phyloP scores from a whole-genome alignment of 2,797 vertebrate species.

The Coilia nasus region DNA sequence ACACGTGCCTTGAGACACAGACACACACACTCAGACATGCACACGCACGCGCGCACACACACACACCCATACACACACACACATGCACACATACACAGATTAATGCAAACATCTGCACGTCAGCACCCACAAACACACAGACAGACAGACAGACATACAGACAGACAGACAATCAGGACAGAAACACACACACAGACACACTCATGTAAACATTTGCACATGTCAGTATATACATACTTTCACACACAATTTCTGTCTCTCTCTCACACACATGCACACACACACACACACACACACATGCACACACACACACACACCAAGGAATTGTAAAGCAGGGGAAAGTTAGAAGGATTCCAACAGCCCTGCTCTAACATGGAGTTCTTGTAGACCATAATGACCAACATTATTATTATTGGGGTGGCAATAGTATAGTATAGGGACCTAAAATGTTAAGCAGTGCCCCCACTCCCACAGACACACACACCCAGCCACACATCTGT shows the following conservation, averaged over 20 bases:
- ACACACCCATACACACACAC: slow-evolving; percentile 25
- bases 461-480: too few relatives aligned
- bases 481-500: background rate
- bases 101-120: background rate
- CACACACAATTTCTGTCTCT: too few relatives aligned
- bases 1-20: background rate
- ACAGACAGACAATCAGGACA: background rate
- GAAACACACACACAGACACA: background rate
- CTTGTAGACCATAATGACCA: too few relatives aligned
- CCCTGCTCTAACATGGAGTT: too few relatives aligned
- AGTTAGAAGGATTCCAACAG: too few relatives aligned
- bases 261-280: background rate
- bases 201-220: background rate
- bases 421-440: too few relatives aligned
- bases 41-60: slow-evolving; percentile 13
- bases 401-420: too few relatives aligned
- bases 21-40: background rate
- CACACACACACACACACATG: too few relatives aligned
- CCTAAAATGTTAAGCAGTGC: too few relatives aligned
- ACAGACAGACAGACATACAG: background rate
- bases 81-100: background rate
- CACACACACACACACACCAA: too few relatives aligned
- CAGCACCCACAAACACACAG: background rate
- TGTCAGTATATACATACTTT: background rate
- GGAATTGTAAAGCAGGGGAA: too few relatives aligned